Percentiles rank a stretch among this genome's conserved stretches.
Conservation (phyloP, 2,888 invertebrate species). For the Hydropsyche betteni region DNA sequence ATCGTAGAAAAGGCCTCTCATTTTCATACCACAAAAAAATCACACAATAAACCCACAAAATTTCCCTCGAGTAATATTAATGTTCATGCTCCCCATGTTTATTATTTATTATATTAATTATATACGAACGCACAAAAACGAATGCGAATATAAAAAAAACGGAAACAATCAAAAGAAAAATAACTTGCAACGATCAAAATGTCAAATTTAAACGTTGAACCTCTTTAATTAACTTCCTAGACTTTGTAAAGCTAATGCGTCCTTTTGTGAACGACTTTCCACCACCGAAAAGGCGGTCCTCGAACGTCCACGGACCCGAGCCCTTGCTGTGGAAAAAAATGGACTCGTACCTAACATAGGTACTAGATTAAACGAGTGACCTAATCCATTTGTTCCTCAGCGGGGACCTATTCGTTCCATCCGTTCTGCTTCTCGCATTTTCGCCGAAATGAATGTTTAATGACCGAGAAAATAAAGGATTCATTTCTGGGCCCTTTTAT, state of each 20-base stretch:
- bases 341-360: background rate
- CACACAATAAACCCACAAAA: no score
- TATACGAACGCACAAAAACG: no score
- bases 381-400: slow-evolving; percentile 25
- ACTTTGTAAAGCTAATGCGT: slow-evolving; percentile 2
- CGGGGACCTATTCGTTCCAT: slow-evolving; percentile 12
- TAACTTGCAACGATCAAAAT: no score
- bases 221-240: no score
- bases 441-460: slow-evolving; percentile 33
- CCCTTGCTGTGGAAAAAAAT: background rate
- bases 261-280: slow-evolving; percentile 2
- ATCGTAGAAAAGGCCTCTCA: no score
- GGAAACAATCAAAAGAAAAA: background rate
- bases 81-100: no score
- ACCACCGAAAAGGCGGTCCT: background rate
- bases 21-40: no score
- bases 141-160: no score
- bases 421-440: slow-evolving; percentile 1
- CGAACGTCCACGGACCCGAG: background rate
- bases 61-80: no score
- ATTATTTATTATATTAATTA: no score
- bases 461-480: slow-evolving; percentile 34
- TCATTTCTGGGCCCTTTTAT: slow-evolving; percentile 3
- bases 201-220: no score
- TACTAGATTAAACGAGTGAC: slow-evolving; percentile 20